These are phyloP conservation scores for Andricus curvator DNA, from an alignment of 2,888 invertebrate genomes.

Conservation along the genomic window DNA sequence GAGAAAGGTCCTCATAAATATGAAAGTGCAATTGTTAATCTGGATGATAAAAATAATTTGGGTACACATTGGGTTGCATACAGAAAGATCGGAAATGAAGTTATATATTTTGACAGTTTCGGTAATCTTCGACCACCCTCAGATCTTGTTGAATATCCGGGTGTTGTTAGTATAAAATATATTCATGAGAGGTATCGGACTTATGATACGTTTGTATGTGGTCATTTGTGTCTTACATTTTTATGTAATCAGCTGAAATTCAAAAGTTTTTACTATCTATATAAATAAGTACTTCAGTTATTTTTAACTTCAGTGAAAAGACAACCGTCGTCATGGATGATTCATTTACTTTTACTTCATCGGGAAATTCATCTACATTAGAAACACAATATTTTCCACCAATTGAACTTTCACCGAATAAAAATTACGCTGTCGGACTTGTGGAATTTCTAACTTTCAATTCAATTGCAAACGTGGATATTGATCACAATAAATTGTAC, in stretches of 20 bases:
- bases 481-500: too few relatives aligned
- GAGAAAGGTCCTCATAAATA: slow-evolving; percentile 39
- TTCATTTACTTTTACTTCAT: too few relatives aligned
- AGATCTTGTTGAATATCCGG: slow-evolving; percentile 46
- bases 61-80: slow-evolving; percentile 59
- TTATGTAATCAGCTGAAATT: not conserved
- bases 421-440: too few relatives aligned
- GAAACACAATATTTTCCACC: too few relatives aligned
- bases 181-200: slow-evolving; percentile 47
- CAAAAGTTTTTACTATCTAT: too few relatives aligned
- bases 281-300: too few relatives aligned
- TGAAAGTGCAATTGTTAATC: slow-evolving; percentile 56
- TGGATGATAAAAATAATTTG: slow-evolving; percentile 20
- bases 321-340: too few relatives aligned
- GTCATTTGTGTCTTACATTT: slow-evolving; percentile 45
- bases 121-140: slow-evolving; percentile 48
- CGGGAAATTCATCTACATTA: too few relatives aligned
- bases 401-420: too few relatives aligned
- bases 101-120: slow-evolving; percentile 54
- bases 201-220: slow-evolving; percentile 38
- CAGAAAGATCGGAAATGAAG: slow-evolving; percentile 28
- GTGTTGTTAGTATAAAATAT: slow-evolving; percentile 50
- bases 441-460: too few relatives aligned
- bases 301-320: too few relatives aligned
- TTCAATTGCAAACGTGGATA: too few relatives aligned